Evolutionary conservation across 2,888 invertebrate genomes (phyloP).

Genomic region (Saturnia japonica): DNA sequence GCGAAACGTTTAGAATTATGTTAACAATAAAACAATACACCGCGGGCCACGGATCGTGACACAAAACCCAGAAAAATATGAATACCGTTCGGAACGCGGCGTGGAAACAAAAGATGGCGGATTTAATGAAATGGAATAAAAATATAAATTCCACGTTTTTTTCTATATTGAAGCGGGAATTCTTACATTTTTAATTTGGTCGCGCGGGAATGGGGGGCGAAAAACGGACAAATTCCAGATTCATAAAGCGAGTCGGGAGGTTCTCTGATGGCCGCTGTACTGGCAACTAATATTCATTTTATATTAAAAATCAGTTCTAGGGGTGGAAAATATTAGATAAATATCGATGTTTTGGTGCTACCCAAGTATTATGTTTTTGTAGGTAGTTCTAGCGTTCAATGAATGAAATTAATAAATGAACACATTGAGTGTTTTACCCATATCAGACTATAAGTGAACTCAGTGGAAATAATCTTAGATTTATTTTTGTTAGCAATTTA

Average conservation of each 20-base stretch:
- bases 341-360: neutral
- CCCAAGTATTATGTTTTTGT: too few species aligned
- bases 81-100: constrained; percentile 76
- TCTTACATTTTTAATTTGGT: constrained; percentile 82
- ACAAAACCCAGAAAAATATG: constrained; percentile 82
- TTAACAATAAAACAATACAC: constrained; percentile 78
- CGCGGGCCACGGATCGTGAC: constrained; percentile 73
- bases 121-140: constrained; percentile 81
- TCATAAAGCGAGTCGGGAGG: constrained; percentile 52
- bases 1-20: constrained; percentile 76
- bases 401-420: too few species aligned
- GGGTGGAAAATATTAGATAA: constrained; percentile 11
- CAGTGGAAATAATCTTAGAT: too few species aligned
- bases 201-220: constrained; percentile 65
- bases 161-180: constrained; percentile 69
- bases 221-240: constrained; percentile 75
- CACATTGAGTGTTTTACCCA: too few species aligned
- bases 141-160: constrained; percentile 76
- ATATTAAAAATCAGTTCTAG: constrained; percentile 23
- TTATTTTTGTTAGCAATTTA: too few species aligned
- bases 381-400: too few species aligned
- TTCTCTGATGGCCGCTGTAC: neutral
- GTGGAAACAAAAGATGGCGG: constrained; percentile 81
- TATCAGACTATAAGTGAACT: too few species aligned
- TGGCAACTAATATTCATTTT: constrained; percentile 22